A percentile compares a stretch with the other conserved stretches of the same genome.
Evolutionary conservation across 1,140 invertebrate species (phyloP).

Genomic region (Aphaenogaster rudis): DNA sequence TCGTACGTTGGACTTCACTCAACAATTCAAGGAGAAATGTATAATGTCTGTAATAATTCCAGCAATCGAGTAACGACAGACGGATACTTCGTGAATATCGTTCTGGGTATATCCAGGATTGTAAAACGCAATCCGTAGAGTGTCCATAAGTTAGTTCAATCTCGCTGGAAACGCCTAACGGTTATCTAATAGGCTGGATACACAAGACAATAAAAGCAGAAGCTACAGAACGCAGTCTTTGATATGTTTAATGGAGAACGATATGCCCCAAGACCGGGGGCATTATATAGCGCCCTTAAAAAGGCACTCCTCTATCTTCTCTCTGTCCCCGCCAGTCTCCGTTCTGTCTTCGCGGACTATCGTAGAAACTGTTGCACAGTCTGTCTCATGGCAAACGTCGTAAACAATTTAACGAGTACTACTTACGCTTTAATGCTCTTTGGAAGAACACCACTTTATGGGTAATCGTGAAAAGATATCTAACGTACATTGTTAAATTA

Average conservation of each 20-base stretch:
- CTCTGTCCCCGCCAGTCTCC: not conserved
- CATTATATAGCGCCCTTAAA: conserved; percentile 17
- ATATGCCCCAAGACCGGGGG: conserved; percentile 20
- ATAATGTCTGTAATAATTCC: too few relatives aligned
- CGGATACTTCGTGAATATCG: not conserved
- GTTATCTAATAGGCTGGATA: conserved; percentile 42
- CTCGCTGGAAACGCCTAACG: conserved; percentile 50
- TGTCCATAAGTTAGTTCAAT: conserved; percentile 23
- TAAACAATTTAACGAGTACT: conserved; percentile 41
- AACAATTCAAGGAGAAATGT: not conserved
- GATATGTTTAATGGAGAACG: conserved; percentile 66
- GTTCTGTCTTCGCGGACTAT: not conserved
- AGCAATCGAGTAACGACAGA: not conserved
- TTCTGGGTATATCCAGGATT: conserved; percentile 41
- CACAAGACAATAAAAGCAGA: conserved; percentile 50
- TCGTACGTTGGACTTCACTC: not conserved
- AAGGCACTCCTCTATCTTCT: not conserved
- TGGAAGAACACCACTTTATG: conserved; percentile 18
- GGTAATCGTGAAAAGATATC: conserved; percentile 9
- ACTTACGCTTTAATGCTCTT: not conserved
- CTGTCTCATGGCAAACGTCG: conserved; percentile 12
- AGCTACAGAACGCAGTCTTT: conserved; percentile 17
- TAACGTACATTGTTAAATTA: not conserved
- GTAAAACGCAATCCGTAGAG: conserved; percentile 44
- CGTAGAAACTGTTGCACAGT: not conserved